Evolutionary conservation across 2,888 invertebrate species (phyloP).

Genomic region (Mimachlamys varia): DNA sequence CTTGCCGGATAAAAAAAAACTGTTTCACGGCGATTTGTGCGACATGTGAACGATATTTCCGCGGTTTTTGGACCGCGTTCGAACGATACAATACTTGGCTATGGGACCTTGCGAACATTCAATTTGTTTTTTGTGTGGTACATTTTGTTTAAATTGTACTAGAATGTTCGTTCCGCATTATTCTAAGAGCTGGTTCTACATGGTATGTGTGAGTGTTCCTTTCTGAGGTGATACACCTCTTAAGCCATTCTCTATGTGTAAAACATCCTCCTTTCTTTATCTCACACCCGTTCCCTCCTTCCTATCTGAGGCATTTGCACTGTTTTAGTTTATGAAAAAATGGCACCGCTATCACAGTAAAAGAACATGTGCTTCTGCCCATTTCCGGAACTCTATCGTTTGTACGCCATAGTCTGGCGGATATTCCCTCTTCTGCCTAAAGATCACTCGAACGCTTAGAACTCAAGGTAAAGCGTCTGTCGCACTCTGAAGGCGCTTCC

Average conservation of each 20-base stretch:
- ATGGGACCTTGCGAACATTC: too few relatives aligned
- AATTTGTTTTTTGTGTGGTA: too few relatives aligned
- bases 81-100: too few relatives aligned
- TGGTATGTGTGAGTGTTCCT: not conserved
- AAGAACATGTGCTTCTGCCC: not conserved
- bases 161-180: too few relatives aligned
- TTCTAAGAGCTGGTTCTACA: too few relatives aligned
- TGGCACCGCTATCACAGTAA: not conserved
- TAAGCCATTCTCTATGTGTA: not conserved
- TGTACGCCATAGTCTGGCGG: not conserved
- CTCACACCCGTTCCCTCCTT: not conserved
- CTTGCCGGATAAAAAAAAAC: too few relatives aligned
- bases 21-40: too few relatives aligned
- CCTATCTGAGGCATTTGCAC: not conserved
- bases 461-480: not conserved
- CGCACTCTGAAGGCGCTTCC: not conserved
- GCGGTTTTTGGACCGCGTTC: too few relatives aligned
- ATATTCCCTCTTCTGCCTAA: not conserved
- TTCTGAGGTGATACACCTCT: not conserved
- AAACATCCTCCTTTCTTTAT: not conserved
- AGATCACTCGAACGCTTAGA: not conserved
- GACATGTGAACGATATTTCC: too few relatives aligned
- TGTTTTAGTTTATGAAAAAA: too few relatives aligned
- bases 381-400: not conserved
- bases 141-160: too few relatives aligned